Conservation (phyloP, 2,888 invertebrate genomes). For the Ophioninae sp. region DNA sequence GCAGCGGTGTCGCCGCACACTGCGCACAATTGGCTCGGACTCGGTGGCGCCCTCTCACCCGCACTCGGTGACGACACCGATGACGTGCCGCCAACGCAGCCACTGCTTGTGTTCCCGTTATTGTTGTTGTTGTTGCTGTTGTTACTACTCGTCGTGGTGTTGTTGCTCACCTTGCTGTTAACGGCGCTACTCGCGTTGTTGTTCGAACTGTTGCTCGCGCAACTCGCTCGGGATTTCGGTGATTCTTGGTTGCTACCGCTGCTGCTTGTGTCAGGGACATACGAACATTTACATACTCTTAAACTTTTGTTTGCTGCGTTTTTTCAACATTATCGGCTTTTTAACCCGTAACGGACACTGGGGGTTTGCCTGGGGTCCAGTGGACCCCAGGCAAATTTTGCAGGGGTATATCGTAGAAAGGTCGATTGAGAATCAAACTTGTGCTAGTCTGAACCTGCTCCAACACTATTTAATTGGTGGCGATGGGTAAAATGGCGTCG, state of each 20-base stretch:
- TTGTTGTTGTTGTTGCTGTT: slow-evolving; percentile 20
- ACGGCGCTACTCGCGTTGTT: slow-evolving; percentile 50
- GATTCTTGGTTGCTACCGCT: slow-evolving; percentile 85
- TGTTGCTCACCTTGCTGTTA: neutral
- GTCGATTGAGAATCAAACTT: no score
- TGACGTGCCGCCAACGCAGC: neutral
- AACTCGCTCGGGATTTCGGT: slow-evolving; percentile 82
- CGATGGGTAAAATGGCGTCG: no score
- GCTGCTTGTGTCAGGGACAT: slow-evolving; percentile 24
- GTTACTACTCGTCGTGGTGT: neutral
- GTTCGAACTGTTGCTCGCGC: slow-evolving; percentile 52
- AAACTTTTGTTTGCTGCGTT: neutral
- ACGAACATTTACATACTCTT: neutral
- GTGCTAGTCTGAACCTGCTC: no score
- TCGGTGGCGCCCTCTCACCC: slow-evolving; percentile 84
- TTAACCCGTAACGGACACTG: no score
- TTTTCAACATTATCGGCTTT: no score
- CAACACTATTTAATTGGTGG: no score
- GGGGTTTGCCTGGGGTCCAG: no score
- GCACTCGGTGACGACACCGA: slow-evolving; percentile 78
- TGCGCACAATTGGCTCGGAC: slow-evolving; percentile 94
- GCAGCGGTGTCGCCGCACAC: slow-evolving; percentile 99
- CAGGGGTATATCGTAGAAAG: no score
- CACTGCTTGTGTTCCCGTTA: slow-evolving; percentile 60
- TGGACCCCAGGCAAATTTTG: no score